phyloP scores from a whole-genome alignment of 2,888 invertebrate genomes.

The Acronicta leporina region DNA sequence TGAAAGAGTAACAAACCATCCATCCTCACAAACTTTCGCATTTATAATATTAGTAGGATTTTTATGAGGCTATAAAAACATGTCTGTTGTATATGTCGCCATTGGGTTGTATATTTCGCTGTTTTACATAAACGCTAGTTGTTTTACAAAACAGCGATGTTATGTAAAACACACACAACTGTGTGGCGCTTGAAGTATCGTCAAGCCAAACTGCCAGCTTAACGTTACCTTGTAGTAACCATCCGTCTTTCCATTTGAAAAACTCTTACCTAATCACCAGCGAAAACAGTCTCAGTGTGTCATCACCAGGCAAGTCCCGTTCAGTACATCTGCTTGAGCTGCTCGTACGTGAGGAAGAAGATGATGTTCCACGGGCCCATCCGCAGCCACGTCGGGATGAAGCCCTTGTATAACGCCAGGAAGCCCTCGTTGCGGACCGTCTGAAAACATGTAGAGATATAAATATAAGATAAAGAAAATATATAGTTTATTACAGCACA shows the following conservation, averaged over 20 bases:
- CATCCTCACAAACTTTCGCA: too few species aligned
- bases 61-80: too few species aligned
- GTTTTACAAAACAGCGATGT: too few species aligned
- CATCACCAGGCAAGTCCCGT: neutral
- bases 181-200: too few species aligned
- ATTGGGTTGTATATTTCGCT: too few species aligned
- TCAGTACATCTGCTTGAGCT: constrained; percentile 93
- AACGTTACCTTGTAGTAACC: neutral
- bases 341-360: constrained; percentile 98
- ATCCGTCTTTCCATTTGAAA: neutral
- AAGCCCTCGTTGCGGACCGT: constrained; percentile 96
- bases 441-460: constrained; percentile 71
- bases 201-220: too few species aligned
- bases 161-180: too few species aligned
- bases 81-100: too few species aligned
- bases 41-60: too few species aligned
- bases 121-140: too few species aligned
- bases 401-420: constrained; percentile 97
- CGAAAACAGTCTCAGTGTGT: constrained; percentile 5
- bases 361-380: constrained; percentile 99
- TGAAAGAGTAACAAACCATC: too few species aligned
- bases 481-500: too few species aligned
- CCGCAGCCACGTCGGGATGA: constrained; percentile 97
- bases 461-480: neutral
- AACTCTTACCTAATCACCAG: constrained; percentile 29